These are phyloP conservation scores for Manis pentadactyla DNA, from an alignment of 2,797 vertebrate genomes.

Conservation along the genomic window DNA sequence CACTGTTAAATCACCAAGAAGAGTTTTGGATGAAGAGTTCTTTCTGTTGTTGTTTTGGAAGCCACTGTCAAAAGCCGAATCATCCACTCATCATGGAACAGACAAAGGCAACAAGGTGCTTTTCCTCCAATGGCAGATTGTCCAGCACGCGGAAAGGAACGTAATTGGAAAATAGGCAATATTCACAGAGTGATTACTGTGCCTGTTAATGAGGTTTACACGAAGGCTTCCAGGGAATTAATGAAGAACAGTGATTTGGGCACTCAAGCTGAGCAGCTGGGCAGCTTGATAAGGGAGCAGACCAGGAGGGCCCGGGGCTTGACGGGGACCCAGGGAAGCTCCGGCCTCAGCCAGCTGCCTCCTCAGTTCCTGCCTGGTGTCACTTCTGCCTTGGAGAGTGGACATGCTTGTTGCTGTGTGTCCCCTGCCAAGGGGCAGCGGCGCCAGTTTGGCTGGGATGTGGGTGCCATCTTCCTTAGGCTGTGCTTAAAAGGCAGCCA, in stretches of 20 bases:
- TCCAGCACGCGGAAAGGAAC: slow-evolving; percentile 1
- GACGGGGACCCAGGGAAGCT: not conserved
- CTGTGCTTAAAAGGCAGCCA: not conserved
- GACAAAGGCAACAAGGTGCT: not conserved
- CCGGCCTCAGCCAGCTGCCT: not conserved
- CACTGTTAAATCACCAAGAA: not conserved
- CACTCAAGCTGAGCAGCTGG: slow-evolving; percentile 61
- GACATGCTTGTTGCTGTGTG: too few species aligned
- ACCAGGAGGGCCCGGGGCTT: not conserved
- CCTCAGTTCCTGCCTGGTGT: not conserved
- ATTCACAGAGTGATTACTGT: slow-evolving; percentile 71
- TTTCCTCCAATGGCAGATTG: not conserved
- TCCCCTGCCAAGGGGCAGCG: not conserved
- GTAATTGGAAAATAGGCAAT: slow-evolving; percentile 74
- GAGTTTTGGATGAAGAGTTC: not conserved
- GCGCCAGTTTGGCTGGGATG: accelerated
- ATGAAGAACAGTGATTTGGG: slow-evolving; percentile 61
- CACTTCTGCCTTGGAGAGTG: not conserved
- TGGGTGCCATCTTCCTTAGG: not conserved
- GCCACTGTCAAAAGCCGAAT: not conserved
- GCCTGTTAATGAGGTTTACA: slow-evolving; percentile 70
- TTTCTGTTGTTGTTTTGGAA: not conserved
- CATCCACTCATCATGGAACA: not conserved
- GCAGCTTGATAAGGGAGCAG: slow-evolving; percentile 56
- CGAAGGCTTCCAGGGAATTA: slow-evolving; percentile 68